Conservation (phyloP, 23 tunicate species). For the Trididemnum clinides region DNA sequence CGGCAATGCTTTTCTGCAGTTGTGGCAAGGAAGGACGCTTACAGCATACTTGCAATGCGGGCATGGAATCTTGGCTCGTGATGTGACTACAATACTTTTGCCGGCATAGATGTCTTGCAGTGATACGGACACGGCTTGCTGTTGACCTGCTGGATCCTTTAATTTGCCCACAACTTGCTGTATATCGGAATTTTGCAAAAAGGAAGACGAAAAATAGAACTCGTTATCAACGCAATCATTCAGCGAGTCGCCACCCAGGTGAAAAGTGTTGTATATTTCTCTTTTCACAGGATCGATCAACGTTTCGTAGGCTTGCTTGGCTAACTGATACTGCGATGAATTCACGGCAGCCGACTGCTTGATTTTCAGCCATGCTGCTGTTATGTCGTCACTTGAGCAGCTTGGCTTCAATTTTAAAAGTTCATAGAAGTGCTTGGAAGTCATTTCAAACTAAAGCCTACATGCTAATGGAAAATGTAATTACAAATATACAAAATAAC, state of each 20-base stretch:
- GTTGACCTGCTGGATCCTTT: background rate
- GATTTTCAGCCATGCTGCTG: slow-evolving; percentile 1
- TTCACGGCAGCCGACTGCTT: background rate
- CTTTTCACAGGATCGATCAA: slow-evolving; percentile 33
- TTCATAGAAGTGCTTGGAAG: too few species aligned
- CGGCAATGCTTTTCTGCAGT: background rate
- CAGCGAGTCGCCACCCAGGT: background rate
- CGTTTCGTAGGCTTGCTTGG: slow-evolving; percentile 19
- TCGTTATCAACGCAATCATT: background rate
- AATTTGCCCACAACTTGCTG: background rate
- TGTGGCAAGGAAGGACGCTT: background rate
- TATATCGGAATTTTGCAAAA: background rate
- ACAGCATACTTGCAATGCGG: background rate
- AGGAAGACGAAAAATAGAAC: background rate
- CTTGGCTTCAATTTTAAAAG: background rate
- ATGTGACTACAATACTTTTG: background rate
- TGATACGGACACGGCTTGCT: background rate
- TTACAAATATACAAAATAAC: too few species aligned
- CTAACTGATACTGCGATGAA: background rate
- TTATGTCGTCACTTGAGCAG: slow-evolving; percentile 11
- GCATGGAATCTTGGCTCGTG: background rate
- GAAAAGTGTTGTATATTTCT: slow-evolving; percentile 40
- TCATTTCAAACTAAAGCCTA: too few species aligned
- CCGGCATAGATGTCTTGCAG: slow-evolving; percentile 31
- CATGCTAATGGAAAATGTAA: too few species aligned